Conservation (phyloP, 2,797 vertebrate species). For the Limnodromus scolopaceus region DNA sequence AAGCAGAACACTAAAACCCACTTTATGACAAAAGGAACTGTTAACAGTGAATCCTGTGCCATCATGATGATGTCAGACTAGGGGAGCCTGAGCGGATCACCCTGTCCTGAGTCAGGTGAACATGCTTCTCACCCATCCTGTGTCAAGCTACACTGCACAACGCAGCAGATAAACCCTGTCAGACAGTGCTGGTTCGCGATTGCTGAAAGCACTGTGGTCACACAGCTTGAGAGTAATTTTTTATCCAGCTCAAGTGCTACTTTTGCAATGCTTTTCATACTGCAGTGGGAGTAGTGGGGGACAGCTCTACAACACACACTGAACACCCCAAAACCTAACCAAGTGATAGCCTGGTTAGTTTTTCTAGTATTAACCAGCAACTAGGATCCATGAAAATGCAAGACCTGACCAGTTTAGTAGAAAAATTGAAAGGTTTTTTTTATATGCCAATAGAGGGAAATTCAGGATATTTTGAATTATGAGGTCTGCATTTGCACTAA, state of each 20-base stretch:
- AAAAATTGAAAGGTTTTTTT: not conserved
- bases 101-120: not conserved
- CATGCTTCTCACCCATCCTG: rapidly evolving
- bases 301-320: not conserved
- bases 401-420: not conserved
- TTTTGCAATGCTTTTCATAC: not conserved
- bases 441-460: not conserved
- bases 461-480: not conserved
- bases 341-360: not conserved
- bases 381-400: not conserved
- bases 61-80: not conserved
- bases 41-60: not conserved
- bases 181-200: rapidly evolving
- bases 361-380: not conserved
- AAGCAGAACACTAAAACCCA: not conserved
- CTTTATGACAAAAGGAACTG: not conserved
- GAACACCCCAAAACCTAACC: not conserved
- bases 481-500: not conserved
- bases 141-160: not conserved
- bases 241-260: not conserved
- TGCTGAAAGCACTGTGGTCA: not conserved
- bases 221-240: rapidly evolving
- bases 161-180: not conserved
- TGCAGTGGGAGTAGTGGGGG: not conserved
- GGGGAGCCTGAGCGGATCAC: not conserved